Conservation (phyloP, 2,113 vertebrate species). For the Fregata magnificens region DNA sequence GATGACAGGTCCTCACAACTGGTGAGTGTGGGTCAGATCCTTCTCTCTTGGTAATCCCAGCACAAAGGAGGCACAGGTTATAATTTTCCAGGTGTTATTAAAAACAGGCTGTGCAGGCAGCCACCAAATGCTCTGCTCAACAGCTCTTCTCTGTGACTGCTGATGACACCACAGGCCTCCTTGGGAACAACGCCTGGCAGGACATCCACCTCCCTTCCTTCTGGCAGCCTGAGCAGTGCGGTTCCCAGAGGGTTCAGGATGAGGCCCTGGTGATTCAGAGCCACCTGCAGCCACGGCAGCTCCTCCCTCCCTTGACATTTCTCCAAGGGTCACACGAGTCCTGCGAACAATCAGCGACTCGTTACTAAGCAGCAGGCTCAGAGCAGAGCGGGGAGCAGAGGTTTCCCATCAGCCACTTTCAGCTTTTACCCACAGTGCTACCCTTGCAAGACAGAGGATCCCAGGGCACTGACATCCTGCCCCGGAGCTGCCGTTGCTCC, state of each 20-base stretch:
- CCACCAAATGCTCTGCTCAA: background rate
- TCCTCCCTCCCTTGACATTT: background rate
- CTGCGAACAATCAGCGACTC: background rate
- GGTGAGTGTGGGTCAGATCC: background rate
- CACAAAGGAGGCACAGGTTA: background rate
- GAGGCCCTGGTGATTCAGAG: background rate
- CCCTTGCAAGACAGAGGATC: background rate
- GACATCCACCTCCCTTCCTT: background rate
- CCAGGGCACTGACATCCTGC: background rate
- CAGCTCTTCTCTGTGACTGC: background rate
- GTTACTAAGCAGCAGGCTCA: background rate
- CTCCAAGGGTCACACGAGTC: background rate
- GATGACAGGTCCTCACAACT: background rate
- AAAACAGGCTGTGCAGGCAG: background rate
- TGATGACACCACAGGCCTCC: background rate
- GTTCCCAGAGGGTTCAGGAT: background rate
- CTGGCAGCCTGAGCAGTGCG: background rate
- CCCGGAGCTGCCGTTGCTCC: fast-evolving
- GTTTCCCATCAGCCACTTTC: background rate
- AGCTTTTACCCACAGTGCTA: background rate
- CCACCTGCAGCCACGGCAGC: background rate
- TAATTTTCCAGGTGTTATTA: background rate
- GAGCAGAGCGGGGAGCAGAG: background rate
- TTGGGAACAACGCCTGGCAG: background rate
- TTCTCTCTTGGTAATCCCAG: background rate